Conservation (phyloP, 2,797 vertebrate genomes). For the Chrysolophus pictus region DNA sequence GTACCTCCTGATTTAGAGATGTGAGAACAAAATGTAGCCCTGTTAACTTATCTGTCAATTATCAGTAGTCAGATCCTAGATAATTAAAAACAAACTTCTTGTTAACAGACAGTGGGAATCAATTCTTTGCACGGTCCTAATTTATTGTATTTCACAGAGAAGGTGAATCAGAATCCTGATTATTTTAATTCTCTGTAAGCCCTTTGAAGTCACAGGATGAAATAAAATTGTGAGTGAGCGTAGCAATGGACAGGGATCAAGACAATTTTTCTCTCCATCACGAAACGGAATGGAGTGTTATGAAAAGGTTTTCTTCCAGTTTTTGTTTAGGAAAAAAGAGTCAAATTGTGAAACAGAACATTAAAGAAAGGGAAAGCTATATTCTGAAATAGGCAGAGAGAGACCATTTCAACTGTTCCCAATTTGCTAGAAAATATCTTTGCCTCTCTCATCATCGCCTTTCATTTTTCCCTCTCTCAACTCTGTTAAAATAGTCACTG, state of each 20-base stretch:
- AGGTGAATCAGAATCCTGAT: not conserved
- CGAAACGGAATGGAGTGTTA: not conserved
- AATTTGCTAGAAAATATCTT: not conserved
- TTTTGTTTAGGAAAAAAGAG: not conserved
- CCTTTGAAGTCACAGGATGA: conserved; percentile 12
- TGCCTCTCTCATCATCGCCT: not conserved
- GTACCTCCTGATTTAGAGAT: not conserved
- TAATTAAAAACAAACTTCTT: conserved; percentile 52
- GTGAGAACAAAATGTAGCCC: not conserved
- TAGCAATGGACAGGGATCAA: not conserved
- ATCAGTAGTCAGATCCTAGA: not conserved
- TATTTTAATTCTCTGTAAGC: not conserved
- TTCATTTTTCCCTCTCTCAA: not conserved
- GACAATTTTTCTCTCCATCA: not conserved
- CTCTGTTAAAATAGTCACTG: not conserved
- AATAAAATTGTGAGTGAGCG: not conserved
- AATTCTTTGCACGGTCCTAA: conserved; percentile 17
- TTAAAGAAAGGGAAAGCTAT: not conserved
- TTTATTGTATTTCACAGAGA: conserved; percentile 35
- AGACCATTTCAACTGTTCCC: not conserved
- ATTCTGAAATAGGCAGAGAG: not conserved
- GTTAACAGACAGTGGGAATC: conserved; percentile 8
- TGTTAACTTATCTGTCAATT: not conserved
- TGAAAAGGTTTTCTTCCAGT: not conserved
- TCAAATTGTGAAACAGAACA: not conserved